phyloP scores from a whole-genome alignment of 2,113 vertebrate species.

The Capra hircus region DNA sequence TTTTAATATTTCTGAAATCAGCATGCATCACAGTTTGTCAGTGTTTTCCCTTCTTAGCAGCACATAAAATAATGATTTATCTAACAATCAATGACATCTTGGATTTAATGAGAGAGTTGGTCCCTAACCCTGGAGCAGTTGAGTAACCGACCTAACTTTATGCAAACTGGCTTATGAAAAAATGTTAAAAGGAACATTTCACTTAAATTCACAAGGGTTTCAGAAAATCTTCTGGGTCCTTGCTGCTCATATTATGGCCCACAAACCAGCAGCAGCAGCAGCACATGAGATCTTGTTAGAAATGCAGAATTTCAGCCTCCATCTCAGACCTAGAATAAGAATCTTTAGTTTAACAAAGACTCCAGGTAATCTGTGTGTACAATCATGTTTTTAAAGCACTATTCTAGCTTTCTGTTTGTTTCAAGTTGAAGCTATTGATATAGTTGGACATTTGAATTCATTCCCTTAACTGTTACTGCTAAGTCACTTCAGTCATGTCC shows the following conservation, averaged over 20 bases:
- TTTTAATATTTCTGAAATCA: slow-evolving; percentile 23
- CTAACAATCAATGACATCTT: neutral
- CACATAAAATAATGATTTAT: neutral
- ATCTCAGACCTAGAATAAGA: neutral
- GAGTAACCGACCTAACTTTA: neutral
- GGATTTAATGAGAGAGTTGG: neutral
- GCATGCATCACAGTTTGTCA: neutral
- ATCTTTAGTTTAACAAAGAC: neutral
- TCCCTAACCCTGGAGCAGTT: neutral
- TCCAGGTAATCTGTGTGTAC: neutral
- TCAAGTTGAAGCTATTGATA: neutral
- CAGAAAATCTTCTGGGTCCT: neutral
- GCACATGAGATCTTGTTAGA: neutral
- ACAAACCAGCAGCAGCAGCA: neutral
- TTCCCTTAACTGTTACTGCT: neutral
- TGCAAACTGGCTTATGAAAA: neutral
- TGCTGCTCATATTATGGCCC: neutral
- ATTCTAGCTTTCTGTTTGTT: neutral
- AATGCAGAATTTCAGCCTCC: neutral
- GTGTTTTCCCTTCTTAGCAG: neutral
- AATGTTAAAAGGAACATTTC: neutral
- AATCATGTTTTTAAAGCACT: neutral
- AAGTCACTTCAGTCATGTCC: too few relatives aligned
- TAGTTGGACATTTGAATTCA: neutral
- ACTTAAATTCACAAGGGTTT: neutral